A percentile compares a stretch with the other conserved stretches of the same genome.
Conservation (phyloP, 2,888 invertebrate genomes). For the Globia sparganii region DNA sequence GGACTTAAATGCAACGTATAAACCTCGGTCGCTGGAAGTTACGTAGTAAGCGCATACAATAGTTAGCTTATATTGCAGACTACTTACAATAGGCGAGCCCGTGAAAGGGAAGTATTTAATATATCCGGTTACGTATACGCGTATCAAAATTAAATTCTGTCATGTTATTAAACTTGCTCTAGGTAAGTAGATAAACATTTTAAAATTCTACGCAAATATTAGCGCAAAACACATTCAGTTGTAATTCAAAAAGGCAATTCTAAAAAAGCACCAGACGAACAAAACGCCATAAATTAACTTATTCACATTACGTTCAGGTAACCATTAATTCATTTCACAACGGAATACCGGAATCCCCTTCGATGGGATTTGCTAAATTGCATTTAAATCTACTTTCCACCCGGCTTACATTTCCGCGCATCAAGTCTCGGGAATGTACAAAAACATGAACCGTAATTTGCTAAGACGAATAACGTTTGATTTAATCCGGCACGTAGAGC, state of each 20-base stretch:
- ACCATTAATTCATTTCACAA: conserved; percentile 49
- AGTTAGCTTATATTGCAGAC: conserved; percentile 69
- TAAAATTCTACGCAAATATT: neutral
- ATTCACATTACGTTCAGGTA: conserved; percentile 40
- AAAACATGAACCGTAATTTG: conserved; percentile 88
- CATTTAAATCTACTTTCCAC: conserved; percentile 80
- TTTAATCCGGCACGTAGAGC: conserved; percentile 88
- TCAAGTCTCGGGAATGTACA: conserved; percentile 82
- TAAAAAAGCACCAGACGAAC: conserved; percentile 27
- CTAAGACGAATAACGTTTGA: conserved; percentile 90
- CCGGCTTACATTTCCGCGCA: conserved; percentile 81
- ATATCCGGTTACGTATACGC: neutral
- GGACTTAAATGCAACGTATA: conserved; percentile 85
- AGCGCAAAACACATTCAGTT: neutral
- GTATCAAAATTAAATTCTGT: conserved; percentile 9
- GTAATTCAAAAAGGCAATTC: neutral
- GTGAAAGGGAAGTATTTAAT: conserved; percentile 15
- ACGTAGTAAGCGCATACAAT: conserved; percentile 74
- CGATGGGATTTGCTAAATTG: conserved; percentile 76
- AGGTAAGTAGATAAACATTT: neutral
- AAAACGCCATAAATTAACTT: conserved; percentile 34
- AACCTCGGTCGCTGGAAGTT: conserved; percentile 78
- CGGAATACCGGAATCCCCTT: conserved; percentile 69
- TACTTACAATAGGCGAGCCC: conserved; percentile 67
- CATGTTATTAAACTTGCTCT: neutral